Percentiles rank a stretch among this genome's conserved stretches.
Evolutionary conservation across 2,797 vertebrate species (phyloP).

Genomic region (Manis crassicaudata): DNA sequence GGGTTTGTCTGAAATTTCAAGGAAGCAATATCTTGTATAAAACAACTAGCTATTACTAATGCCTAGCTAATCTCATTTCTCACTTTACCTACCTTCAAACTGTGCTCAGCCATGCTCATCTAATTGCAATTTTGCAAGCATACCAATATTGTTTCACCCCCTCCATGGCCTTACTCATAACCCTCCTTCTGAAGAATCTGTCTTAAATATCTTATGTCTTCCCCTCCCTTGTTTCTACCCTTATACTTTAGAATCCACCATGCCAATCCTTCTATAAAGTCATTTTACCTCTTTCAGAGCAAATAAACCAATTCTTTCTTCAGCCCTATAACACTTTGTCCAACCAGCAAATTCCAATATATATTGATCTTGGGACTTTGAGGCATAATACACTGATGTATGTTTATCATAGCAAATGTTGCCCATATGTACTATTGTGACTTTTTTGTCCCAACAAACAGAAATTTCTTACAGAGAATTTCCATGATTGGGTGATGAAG

Average conservation of each 20-base stretch:
- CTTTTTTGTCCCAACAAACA: background rate
- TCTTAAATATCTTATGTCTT: background rate
- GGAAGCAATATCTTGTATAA: background rate
- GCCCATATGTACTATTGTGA: background rate
- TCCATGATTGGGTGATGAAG: background rate
- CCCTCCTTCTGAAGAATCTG: background rate
- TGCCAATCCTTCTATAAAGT: background rate
- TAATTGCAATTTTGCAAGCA: background rate
- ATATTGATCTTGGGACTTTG: background rate
- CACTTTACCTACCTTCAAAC: background rate
- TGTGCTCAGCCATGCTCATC: background rate
- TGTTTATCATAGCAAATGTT: background rate
- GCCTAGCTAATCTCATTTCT: background rate
- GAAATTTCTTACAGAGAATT: background rate
- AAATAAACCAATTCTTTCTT: background rate
- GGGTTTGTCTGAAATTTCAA: background rate
- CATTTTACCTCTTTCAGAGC: background rate
- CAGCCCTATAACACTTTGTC: background rate
- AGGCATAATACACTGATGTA: background rate
- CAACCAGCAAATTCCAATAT: background rate
- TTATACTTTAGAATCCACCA: background rate
- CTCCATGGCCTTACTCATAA: background rate
- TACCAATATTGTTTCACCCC: background rate
- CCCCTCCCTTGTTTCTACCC: background rate
- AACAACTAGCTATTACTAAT: background rate